Evolutionary conservation across 2,113 vertebrate species (phyloP).

Genomic region (Panthera leo): DNA sequence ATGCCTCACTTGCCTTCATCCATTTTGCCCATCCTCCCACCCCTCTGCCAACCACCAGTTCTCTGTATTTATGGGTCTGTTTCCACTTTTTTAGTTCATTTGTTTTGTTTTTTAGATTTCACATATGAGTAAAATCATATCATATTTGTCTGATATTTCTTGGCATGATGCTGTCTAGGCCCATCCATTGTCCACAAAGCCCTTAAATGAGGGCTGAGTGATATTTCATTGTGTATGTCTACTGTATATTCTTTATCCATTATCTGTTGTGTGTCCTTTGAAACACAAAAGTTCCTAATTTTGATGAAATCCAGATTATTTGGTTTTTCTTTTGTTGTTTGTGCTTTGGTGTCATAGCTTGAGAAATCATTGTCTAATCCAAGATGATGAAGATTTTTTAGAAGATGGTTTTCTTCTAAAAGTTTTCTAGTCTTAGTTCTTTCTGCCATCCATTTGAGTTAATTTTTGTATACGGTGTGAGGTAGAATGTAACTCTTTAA

Average conservation of each 20-base stretch:
- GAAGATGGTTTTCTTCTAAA: neutral
- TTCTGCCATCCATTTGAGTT: neutral
- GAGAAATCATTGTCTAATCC: neutral
- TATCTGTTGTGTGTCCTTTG: neutral
- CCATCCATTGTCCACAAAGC: neutral
- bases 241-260: neutral
- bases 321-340: neutral
- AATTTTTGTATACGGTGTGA: neutral
- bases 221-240: neutral
- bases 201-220: neutral
- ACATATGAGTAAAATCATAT: neutral
- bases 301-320: neutral
- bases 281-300: slow-evolving; percentile 38
- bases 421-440: neutral
- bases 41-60: neutral
- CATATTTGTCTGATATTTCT: neutral
- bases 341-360: neutral
- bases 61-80: neutral
- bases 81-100: neutral
- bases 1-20: neutral
- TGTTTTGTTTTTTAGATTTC: neutral
- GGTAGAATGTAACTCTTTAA: neutral
- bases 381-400: neutral
- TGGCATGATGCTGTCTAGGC: neutral
- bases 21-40: neutral